Evolutionary conservation across 2,113 vertebrate genomes (phyloP).

Genomic region (Xiphias gladius): DNA sequence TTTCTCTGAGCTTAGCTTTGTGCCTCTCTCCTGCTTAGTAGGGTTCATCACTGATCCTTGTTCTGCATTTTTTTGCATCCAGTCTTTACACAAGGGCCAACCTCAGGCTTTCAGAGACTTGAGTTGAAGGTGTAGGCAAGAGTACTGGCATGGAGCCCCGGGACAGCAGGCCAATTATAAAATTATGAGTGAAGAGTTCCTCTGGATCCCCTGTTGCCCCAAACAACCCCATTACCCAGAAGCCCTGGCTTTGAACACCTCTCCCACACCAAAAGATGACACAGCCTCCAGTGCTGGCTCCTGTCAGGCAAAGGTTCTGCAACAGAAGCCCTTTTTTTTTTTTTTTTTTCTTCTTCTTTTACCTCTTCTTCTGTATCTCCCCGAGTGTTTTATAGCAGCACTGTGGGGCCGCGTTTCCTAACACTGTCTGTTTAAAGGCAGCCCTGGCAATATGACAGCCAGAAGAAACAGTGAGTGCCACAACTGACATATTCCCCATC

Average conservation of each 20-base stretch:
- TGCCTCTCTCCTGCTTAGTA: slow-evolving; percentile 1
- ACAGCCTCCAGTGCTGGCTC: slow-evolving; percentile 78
- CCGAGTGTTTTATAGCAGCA: slow-evolving; percentile 72
- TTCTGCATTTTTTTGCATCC: slow-evolving; percentile 11
- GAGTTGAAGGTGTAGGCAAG: slow-evolving; percentile 74
- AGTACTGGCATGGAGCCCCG: slow-evolving; percentile 57
- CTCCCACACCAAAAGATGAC: slow-evolving; percentile 76
- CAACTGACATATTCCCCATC: slow-evolving; percentile 85
- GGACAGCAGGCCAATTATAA: slow-evolving; percentile 80
- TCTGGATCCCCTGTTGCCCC: slow-evolving; percentile 61
- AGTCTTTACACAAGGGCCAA: slow-evolving; percentile 45
- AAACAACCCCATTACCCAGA: slow-evolving; percentile 78
- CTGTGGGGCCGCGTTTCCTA: slow-evolving; percentile 65
- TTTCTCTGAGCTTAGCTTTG: slow-evolving; percentile 10
- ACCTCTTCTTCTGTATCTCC: slow-evolving; percentile 54
- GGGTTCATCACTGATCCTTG: slow-evolving; percentile 3
- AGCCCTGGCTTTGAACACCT: slow-evolving; percentile 83
- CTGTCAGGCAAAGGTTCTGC: slow-evolving; percentile 80
- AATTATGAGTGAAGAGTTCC: slow-evolving; percentile 83
- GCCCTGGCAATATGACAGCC: slow-evolving; percentile 89
- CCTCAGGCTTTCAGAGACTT: slow-evolving; percentile 66
- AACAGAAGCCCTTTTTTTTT: slow-evolving; percentile 66
- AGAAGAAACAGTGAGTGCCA: slow-evolving; percentile 84
- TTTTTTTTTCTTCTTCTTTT: slow-evolving; percentile 21
- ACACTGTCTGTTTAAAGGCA: slow-evolving; percentile 77